Evolutionary conservation across 1,140 invertebrate genomes (phyloP), one percentile per base, ranked within the genome.

Genomic region (Drosophila virilis): DNA sequence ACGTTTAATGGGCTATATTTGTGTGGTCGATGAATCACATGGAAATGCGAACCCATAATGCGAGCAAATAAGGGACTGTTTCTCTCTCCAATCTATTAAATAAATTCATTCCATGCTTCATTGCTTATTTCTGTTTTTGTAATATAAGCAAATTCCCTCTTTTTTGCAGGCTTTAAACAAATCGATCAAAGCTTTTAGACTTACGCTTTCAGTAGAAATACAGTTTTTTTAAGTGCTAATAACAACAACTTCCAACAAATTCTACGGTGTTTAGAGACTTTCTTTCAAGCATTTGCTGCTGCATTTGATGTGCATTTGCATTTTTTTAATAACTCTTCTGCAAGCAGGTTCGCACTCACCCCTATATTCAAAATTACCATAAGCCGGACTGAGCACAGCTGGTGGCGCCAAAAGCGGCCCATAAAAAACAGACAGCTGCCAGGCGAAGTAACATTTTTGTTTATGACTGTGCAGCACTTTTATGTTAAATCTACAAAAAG

Each of bases 401-500:
- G 58, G 38, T 70, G 59, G 35, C 55, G 42, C 32, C 57, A 62
- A 51, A 69, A 62, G 66, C 57, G 35, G 66, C 69, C 43, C 74
- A 69, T 80, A 80, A 81, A 80, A 80, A 73, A 51, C 60, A 80
- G 74, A 81, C 80, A 83, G 80, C 73, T 84, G 80, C 52, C 80
- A 67, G 68, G 65, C 72, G 70, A 82, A 72, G 77, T 61, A 79
- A 74, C 68, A 77, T 77, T 84, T 82, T 84, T 79, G 73, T 77
- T 84, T 77, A 84, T 74, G 76, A 83, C 79, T 78, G 62, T 76
- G 59, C 64, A 67, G 80, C 61, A 68, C 28, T 82, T 78, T 68
- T 72, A 75, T 75, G 74, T 77, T 67, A 73, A 59, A 62, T 59
- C 38, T 46, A 60, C 70, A 59, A 42, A 67, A 54, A 45, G 45